Evolutionary conservation across 1,140 invertebrate species (phyloP), one percentile per base, ranked within the genome.

Genomic region (Nasonia vitripennis): DNA sequence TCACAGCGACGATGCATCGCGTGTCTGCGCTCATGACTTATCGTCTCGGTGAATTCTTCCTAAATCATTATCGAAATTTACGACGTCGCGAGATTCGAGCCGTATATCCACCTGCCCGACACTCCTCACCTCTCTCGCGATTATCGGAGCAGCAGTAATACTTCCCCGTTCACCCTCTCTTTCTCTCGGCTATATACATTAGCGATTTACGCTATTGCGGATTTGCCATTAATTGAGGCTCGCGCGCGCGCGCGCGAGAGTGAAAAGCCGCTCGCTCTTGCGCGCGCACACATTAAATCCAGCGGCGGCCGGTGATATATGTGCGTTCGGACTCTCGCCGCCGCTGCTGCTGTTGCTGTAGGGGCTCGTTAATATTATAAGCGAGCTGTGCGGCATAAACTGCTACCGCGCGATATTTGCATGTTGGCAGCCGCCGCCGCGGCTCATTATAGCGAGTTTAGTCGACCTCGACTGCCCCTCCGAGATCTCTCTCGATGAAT

Each of bases 311-410:
- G 68, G 68, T 71, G 68, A 71, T 71, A 71, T 71, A 71, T 71
- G 68, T 31, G 23, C 27, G 68, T 17, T 71, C 27, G 68, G 20
- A 62, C 55, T 62, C 9, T 68, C 23, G n/a, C 67, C 12, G 7
- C 9, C 10, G 11, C n/a, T 27, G 68, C 17, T 0, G 14, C 68
- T 34, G 10, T 6, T 71, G 68, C 68, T 31, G 27, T 71, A 34
- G 68, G 68, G 68, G 68, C 68, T 71, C 68, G 68, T 71, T 71
- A 71, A 71, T 71, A 71, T 71, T 71, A 71, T 71, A 71, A 71
- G 68, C 68, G 55, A 62, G 55, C 55, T 62, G 55, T 62, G 55
- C 55, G 55, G 55, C 55, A 62, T 62, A 62, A 71, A 71, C 68
- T 27, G 68, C 68, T 71, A 71, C 68, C 68, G 68, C 68, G 68